phyloP scores from a whole-genome alignment of 2,113 vertebrate species.

The Murina feae region DNA sequence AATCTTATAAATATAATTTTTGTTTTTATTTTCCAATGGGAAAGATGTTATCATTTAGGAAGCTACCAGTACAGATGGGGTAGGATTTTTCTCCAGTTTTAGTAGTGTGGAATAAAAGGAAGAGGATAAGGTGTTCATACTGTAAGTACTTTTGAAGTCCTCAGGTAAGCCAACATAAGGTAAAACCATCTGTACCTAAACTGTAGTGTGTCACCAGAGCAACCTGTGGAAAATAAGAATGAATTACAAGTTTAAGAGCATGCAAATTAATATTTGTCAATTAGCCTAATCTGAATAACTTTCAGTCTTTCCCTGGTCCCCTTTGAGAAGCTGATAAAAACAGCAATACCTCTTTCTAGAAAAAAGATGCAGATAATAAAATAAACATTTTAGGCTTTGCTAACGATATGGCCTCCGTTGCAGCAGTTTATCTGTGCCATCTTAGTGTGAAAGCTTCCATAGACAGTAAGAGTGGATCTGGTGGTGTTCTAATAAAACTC shows the following conservation, averaged over 20 bases:
- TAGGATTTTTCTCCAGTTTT: neutral
- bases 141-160: neutral
- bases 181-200: neutral
- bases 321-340: neutral
- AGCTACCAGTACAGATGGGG: neutral
- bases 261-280: neutral
- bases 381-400: conserved; percentile 7
- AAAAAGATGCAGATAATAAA: neutral
- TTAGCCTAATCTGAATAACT: neutral
- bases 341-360: neutral
- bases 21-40: neutral
- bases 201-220: neutral
- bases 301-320: neutral
- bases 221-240: neutral
- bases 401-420: neutral
- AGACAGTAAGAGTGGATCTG: neutral
- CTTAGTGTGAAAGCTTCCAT: neutral
- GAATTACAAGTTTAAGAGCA: neutral
- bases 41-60: neutral
- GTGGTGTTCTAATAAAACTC: neutral
- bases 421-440: neutral
- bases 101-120: neutral
- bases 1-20: neutral
- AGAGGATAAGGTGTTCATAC: neutral
- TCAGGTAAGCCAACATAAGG: neutral